phyloP scores from a whole-genome alignment of 2,888 invertebrate genomes.

The Chouioia cunea region DNA sequence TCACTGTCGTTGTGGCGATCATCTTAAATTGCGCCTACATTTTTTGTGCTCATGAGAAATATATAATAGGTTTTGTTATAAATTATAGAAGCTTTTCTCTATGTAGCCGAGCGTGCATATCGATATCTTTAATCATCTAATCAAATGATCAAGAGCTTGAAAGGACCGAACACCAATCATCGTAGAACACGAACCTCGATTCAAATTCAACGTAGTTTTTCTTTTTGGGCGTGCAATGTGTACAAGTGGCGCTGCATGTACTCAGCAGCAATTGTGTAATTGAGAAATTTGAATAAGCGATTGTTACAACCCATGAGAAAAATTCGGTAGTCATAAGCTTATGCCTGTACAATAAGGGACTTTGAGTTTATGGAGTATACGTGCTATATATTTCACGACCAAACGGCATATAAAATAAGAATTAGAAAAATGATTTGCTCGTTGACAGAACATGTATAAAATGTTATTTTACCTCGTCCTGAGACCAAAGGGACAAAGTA shows the following conservation, averaged over 20 bases:
- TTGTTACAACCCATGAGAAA: neutral
- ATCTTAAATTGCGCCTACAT: conserved; percentile 12
- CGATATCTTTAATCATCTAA: conserved; percentile 41
- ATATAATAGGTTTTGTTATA: conserved; percentile 23
- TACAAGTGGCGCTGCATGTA: no score
- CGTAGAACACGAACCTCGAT: conserved; percentile 31
- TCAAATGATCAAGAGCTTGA: conserved; percentile 30
- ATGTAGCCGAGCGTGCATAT: conserved; percentile 19
- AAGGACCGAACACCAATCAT: conserved; percentile 34
- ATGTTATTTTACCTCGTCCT: no score
- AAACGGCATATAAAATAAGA: no score
- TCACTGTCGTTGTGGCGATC: neutral
- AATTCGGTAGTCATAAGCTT: conserved; percentile 7
- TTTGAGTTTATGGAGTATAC: no score
- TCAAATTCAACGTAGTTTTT: conserved; percentile 11
- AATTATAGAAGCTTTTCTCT: no score
- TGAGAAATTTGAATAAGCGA: conserved; percentile 23
- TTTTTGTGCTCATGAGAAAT: conserved; percentile 36
- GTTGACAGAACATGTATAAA: no score
- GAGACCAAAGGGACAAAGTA: no score
- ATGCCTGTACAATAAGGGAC: no score
- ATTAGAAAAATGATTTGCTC: no score
- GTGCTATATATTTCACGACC: no score
- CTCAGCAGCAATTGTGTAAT: conserved; percentile 29
- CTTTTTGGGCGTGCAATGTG: conserved; percentile 4